Conservation (phyloP, 2,888 invertebrate species). For the Drosophila sordidula region DNA sequence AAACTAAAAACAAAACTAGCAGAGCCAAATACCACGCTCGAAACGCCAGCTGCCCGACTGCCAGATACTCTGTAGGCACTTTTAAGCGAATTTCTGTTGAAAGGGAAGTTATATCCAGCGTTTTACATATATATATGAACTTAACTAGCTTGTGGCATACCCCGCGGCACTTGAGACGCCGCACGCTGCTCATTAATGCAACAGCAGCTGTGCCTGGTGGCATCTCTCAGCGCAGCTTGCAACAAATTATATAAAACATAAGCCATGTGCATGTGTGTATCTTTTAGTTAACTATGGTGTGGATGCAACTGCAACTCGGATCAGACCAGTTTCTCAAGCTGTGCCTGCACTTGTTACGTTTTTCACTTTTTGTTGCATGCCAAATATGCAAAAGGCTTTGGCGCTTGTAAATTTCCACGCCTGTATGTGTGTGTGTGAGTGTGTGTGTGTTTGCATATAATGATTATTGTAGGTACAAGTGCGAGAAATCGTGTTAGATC, state of each 20-base stretch:
- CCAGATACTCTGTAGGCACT: slow-evolving; percentile 14
- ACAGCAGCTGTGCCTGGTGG: slow-evolving; percentile 53
- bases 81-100: neutral
- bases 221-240: slow-evolving; percentile 54
- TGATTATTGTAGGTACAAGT: slow-evolving; percentile 83
- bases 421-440: slow-evolving; percentile 28
- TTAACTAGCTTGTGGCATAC: slow-evolving; percentile 2
- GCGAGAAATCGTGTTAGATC: slow-evolving; percentile 84
- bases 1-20: slow-evolving; percentile 22
- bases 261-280: slow-evolving; percentile 31
- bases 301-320: slow-evolving; percentile 41
- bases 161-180: slow-evolving; percentile 7
- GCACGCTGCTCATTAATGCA: slow-evolving; percentile 49
- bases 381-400: slow-evolving; percentile 79
- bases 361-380: slow-evolving; percentile 61
- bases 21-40: neutral
- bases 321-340: slow-evolving; percentile 72
- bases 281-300: slow-evolving; percentile 11
- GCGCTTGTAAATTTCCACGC: slow-evolving; percentile 69
- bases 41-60: neutral
- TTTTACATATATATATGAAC: too few species aligned
- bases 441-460: slow-evolving; percentile 73
- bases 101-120: too few species aligned
- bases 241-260: slow-evolving; percentile 74
- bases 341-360: slow-evolving; percentile 73